Evolutionary conservation across 1,140 invertebrate species (phyloP).

Genomic region (Platyura marginata): DNA sequence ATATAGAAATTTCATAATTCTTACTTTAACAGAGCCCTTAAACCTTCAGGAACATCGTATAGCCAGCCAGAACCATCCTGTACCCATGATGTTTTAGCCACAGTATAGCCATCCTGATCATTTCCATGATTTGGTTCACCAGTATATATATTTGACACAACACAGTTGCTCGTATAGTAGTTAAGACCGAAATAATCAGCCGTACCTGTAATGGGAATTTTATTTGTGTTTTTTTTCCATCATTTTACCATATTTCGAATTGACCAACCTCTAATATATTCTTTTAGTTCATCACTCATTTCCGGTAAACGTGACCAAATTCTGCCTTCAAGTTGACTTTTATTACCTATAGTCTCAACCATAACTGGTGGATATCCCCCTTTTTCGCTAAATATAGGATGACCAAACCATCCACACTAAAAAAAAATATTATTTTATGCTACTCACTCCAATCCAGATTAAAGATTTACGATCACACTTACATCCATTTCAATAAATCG

Average conservation of each 20-base stretch:
- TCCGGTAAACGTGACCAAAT: conserved; percentile 24
- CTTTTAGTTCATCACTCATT: no score
- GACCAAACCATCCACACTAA: conserved; percentile 37
- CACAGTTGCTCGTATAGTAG: conserved; percentile 31
- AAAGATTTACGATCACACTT: no score
- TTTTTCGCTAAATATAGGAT: conserved; percentile 35
- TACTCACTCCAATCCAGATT: no score
- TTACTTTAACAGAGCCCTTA: neutral
- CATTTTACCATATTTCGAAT: no score
- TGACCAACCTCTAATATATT: no score
- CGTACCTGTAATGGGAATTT: no score
- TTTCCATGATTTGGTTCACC: no score
- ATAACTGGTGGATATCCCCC: conserved; percentile 41
- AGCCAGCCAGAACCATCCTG: conserved; percentile 10
- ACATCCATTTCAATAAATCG: conserved; percentile 14
- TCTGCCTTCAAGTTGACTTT: conserved; percentile 28
- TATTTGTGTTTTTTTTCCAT: no score
- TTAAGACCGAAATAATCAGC: conserved; percentile 36
- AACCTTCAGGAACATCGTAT: neutral
- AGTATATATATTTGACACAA: no score
- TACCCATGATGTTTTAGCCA: conserved; percentile 14
- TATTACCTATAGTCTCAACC: conserved; percentile 27
- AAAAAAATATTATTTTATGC: no score
- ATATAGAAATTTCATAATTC: neutral
- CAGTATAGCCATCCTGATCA: no score